Base-by-base conservation (phyloP, 2,113 vertebrate genomes). In the Urocitellus parryii region DNA sequence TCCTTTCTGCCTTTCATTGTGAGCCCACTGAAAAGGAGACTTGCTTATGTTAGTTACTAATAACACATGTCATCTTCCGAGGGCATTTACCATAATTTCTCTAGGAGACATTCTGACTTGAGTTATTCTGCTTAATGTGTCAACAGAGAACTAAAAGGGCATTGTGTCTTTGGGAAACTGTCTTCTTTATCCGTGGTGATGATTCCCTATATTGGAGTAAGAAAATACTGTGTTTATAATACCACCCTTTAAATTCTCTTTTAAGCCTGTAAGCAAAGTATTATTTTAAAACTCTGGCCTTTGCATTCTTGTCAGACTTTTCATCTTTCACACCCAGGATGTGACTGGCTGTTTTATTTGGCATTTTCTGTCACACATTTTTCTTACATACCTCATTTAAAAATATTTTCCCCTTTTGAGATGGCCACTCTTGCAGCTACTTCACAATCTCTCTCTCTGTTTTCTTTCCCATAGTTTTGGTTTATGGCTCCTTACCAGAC, bases 301-400 rank as follows among this genome's bases (percentile, higher is more conserved):
- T 74, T 1, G 12, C 73, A 22, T 58, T 86, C 72, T 77, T 63
- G 8, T 37, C 58, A 86, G 70, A n/a, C 81, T 34, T 86, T 67
- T 53, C 51, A 37, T 58, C 80, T 87, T 72, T 88, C 51, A 90
- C 24, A 72, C 53, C 73, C 48, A 84, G 67, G 61, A 53, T 37
- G 5, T 77, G 45, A 92, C 45, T 67, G 48, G 27, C 20, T 58
- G 1, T 24, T 29, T 61, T 82, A 39, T 87, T 94, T 70, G 67
- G 48, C 39, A 20, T 91, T 96, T 96, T 92, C 92, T 65, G 17
- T 39, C 73, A 88, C 4, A 42, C 4, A 10, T 65, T 72, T 88
- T 32, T n/a, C 73, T 70, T 45, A 81, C 11, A 22, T 74, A 51
- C 13, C 65, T 91, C n/a, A 90, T 87, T 95, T 77, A 70, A 61